Evolutionary conservation across 2,797 vertebrate genomes (phyloP).

Genomic region (Eurystomus glaucurus): DNA sequence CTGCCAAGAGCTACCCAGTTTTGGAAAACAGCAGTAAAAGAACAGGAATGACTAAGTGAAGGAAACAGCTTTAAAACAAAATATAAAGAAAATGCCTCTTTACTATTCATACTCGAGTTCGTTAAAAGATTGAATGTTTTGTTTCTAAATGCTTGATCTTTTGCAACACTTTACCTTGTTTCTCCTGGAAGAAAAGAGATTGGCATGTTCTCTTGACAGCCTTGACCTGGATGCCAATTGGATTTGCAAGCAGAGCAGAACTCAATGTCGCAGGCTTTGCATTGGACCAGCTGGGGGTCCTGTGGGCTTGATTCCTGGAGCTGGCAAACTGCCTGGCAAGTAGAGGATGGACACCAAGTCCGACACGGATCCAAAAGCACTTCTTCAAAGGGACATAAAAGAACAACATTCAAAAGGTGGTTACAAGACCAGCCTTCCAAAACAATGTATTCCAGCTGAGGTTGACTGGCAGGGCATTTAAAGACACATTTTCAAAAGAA

Average conservation of each 20-base stretch:
- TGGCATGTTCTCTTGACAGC: slow-evolving; percentile 92
- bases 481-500: slow-evolving; percentile 12
- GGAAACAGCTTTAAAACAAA: background rate
- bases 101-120: background rate
- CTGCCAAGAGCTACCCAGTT: background rate
- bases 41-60: background rate
- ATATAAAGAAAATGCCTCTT: background rate
- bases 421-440: background rate
- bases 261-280: slow-evolving; percentile 91
- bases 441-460: background rate
- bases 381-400: slow-evolving; percentile 83
- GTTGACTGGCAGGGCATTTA: background rate
- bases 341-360: slow-evolving; percentile 97
- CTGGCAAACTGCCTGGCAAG: slow-evolving; percentile 97
- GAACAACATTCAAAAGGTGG: background rate
- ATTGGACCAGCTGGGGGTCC: slow-evolving; percentile 93
- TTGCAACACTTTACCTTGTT: slow-evolving; percentile 85
- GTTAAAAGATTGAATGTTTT: background rate
- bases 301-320: slow-evolving; percentile 91
- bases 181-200: slow-evolving; percentile 95
- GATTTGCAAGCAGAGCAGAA: slow-evolving; percentile 97
- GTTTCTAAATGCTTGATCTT: background rate
- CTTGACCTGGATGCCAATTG: slow-evolving; percentile 95
- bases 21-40: background rate
- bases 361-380: slow-evolving; percentile 97